Percentiles rank a stretch among this genome's conserved stretches.
Evolutionary conservation across 35 echinoderm and acorn worm species (phyloP).

Genomic region (Chiridota heheva): DNA sequence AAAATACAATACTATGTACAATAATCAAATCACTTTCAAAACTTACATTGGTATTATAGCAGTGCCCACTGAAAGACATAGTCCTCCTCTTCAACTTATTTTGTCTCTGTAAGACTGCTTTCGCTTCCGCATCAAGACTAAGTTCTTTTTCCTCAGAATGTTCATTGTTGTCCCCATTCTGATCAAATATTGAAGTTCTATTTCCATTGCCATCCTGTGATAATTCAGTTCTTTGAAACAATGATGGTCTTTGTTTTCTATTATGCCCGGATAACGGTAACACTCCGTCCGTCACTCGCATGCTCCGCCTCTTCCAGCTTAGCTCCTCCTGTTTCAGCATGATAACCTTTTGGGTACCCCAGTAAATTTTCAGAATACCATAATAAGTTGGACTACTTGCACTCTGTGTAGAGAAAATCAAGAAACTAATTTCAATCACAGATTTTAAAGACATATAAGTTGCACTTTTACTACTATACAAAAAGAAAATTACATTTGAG

Average conservation of each 20-base stretch:
- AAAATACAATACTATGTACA: no score
- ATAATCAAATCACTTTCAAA: no score
- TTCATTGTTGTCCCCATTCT: neutral
- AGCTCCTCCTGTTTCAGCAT: slow-evolving; percentile 78
- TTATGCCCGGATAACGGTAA: no score
- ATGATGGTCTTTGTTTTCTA: no score
- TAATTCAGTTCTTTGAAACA: no score
- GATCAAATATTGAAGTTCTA: neutral
- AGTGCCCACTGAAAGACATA: slow-evolving; percentile 89
- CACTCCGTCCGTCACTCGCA: slow-evolving; percentile 43
- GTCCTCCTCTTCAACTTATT: slow-evolving; percentile 57
- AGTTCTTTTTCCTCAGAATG: slow-evolving; percentile 31
- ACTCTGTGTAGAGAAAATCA: slow-evolving; percentile 1
- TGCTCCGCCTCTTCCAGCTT: slow-evolving; percentile 79
- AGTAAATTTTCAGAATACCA: slow-evolving; percentile 78
- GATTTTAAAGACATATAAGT: neutral
- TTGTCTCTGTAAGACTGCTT: slow-evolving; percentile 10
- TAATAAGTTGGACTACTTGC: slow-evolving; percentile 40
- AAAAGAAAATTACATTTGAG: no score
- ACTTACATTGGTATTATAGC: slow-evolving; percentile 73
- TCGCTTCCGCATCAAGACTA: slow-evolving; percentile 17
- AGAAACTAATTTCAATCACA: neutral
- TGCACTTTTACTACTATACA: neutral
- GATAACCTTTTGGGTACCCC: slow-evolving; percentile 87
- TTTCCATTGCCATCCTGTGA: neutral